Evolutionary conservation across 2,113 vertebrate genomes (phyloP).

Genomic region (Seriola quinqueradiata): DNA sequence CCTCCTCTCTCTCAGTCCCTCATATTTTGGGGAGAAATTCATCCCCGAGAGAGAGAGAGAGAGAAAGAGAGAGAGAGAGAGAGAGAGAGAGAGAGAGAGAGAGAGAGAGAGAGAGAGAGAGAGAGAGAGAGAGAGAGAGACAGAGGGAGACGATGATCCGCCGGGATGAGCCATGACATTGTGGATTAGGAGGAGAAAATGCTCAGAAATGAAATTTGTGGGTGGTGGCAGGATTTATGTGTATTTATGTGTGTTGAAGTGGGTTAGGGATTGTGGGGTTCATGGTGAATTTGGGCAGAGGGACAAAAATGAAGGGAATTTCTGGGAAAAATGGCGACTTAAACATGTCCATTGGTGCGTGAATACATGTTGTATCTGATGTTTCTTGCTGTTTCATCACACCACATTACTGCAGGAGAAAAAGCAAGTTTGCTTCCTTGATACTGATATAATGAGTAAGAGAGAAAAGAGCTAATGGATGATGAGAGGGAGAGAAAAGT

Average conservation of each 20-base stretch:
- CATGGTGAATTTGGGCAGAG: slow-evolving; percentile 3
- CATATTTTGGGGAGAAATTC: slow-evolving; percentile 24
- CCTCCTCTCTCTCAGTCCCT: slow-evolving; percentile 37
- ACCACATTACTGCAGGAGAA: background rate
- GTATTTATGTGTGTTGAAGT: background rate
- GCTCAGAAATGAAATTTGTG: slow-evolving; percentile 15
- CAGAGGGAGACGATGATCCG: slow-evolving; percentile 1
- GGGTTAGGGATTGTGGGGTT: background rate
- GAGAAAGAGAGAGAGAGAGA: background rate
- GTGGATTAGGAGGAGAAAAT: slow-evolving; percentile 17
- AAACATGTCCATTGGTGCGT: background rate
- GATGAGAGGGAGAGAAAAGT: background rate
- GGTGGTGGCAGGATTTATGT: background rate
- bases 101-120: background rate
- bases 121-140: slow-evolving; percentile 20
- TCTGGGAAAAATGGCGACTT: background rate
- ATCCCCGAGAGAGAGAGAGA: slow-evolving; percentile 15
- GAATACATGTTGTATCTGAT: background rate
- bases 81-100: slow-evolving; percentile 6
- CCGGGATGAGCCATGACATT: slow-evolving; percentile 25
- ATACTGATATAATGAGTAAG: background rate
- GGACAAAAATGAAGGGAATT: background rate
- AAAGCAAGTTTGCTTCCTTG: background rate
- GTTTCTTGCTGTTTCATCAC: slow-evolving; percentile 23
- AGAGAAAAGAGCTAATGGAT: background rate